Evolutionary conservation across 2,113 vertebrate genomes (phyloP).

Genomic region (Thryonomys swinderianus): DNA sequence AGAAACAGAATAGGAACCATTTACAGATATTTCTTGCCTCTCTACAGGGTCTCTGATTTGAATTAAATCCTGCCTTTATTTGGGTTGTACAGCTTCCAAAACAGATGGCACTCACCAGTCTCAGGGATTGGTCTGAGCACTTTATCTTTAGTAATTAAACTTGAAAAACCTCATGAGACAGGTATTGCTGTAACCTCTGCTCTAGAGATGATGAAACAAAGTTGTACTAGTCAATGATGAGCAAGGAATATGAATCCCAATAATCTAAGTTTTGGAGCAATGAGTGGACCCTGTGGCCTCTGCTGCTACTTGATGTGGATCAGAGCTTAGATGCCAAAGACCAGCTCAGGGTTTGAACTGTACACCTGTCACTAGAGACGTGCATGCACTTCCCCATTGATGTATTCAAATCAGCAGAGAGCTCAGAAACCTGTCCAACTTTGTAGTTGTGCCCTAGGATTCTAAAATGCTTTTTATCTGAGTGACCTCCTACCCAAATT

Average conservation of each 20-base stretch:
- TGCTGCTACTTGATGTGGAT: neutral
- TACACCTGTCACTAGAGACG: neutral
- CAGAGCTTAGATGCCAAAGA: neutral
- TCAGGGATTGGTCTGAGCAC: neutral
- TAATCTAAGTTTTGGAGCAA: neutral
- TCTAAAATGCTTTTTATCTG: neutral
- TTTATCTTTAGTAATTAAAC: neutral
- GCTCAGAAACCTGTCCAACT: neutral
- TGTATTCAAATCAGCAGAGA: neutral
- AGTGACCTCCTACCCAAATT: neutral
- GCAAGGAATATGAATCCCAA: neutral
- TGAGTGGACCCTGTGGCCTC: accelerated
- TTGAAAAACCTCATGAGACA: neutral
- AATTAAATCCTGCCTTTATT: neutral
- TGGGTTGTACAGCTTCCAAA: neutral
- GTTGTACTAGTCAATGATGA: neutral
- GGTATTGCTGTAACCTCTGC: neutral
- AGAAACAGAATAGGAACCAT: neutral
- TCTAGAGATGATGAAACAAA: slow-evolving; percentile 3
- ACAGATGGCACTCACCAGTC: neutral
- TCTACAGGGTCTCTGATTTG: neutral
- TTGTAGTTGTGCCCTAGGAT: neutral
- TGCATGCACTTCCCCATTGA: neutral
- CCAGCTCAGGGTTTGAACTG: neutral
- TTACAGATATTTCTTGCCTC: neutral